phyloP scores from a whole-genome alignment of 2,113 vertebrate species.

The Stercorarius parasiticus region DNA sequence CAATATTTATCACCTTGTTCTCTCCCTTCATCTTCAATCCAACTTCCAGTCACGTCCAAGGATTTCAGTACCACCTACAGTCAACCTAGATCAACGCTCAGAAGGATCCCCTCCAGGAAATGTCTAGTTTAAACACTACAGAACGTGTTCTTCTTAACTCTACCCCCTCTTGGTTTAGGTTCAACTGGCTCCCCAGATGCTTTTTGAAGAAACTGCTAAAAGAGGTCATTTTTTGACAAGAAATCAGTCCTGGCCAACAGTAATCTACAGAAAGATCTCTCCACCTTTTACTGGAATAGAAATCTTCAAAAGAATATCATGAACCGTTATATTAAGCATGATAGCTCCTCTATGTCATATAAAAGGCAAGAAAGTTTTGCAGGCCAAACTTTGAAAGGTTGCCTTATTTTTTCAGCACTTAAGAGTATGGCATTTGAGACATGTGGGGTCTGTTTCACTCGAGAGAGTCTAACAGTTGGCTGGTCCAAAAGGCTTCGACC shows the following conservation, averaged over 20 bases:
- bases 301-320: not conserved
- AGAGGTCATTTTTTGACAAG: not conserved
- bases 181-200: not conserved
- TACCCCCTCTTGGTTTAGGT: not conserved
- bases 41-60: not conserved
- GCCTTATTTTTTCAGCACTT: not conserved
- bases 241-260: not conserved
- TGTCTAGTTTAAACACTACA: not conserved
- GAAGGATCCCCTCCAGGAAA: not conserved
- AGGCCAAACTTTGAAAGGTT: not conserved
- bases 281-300: not conserved
- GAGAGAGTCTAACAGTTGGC: not conserved
- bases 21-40: not conserved
- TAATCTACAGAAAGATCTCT: not conserved
- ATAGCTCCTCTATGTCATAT: not conserved
- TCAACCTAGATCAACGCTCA: not conserved
- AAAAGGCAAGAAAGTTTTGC: not conserved
- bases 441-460: not conserved
- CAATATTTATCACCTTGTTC: not conserved
- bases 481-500: not conserved
- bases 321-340: not conserved
- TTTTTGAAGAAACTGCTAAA: not conserved
- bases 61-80: not conserved
- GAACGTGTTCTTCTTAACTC: not conserved
- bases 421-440: not conserved